phyloP scores from a whole-genome alignment of 37 sponge, comb jelly and placozoan species.

The Tethya wilhelma region DNA sequence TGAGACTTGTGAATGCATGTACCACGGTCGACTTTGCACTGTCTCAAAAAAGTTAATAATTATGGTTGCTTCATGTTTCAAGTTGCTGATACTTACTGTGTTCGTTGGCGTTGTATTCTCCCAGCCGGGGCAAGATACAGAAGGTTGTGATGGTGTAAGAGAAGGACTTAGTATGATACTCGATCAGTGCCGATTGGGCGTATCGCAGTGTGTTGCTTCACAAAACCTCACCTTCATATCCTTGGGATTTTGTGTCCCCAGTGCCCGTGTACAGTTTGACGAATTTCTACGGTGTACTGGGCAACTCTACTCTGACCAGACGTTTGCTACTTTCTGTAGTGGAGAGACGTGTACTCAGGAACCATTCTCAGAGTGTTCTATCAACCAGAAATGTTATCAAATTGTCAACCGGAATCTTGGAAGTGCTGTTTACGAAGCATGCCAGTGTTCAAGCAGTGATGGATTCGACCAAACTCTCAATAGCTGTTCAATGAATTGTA shows the following conservation, averaged over 20 bases:
- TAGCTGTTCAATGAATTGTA: not conserved
- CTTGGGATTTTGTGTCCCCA: not conserved
- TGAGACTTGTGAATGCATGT: no score
- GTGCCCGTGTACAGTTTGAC: not conserved
- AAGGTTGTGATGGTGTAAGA: not conserved
- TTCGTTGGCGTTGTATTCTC: no score
- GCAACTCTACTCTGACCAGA: not conserved
- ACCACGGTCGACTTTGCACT: no score
- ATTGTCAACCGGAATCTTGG: not conserved
- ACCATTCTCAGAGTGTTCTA: not conserved
- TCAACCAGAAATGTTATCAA: not conserved
- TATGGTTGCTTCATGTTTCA: no score
- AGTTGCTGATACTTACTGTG: no score
- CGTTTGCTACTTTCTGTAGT: slow-evolving; percentile 1
- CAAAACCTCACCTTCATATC: not conserved
- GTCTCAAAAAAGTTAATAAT: no score
- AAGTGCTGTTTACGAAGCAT: not conserved
- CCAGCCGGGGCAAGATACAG: no score
- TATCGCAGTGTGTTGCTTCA: not conserved
- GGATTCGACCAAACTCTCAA: not conserved
- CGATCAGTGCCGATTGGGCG: not conserved
- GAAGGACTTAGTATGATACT: not conserved
- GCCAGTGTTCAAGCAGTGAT: not conserved
- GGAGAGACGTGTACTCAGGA: not conserved
- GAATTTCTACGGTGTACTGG: not conserved